A percentile compares a stretch with the other conserved stretches of the same genome.
These are phyloP conservation scores for Oikopleura dioica DNA, from an alignment of 23 tunicate genomes.

Conservation along the genomic window DNA sequence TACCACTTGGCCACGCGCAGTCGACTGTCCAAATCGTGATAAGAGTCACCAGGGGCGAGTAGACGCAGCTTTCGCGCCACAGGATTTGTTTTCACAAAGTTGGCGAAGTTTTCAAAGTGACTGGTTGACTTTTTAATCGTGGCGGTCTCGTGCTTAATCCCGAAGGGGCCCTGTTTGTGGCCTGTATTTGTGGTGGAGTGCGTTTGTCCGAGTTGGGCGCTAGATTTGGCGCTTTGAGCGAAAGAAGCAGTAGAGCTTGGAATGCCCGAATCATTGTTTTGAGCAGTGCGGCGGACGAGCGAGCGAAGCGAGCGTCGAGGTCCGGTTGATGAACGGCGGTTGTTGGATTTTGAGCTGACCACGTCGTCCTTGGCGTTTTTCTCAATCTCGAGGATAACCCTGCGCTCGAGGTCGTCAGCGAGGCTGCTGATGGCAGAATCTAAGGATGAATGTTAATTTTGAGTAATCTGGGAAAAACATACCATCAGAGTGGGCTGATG, in stretches of 20 bases:
- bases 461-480: neutral
- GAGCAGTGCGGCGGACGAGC: neutral
- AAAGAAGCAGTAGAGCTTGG: no score
- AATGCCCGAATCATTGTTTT: neutral
- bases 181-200: no score
- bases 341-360: no score
- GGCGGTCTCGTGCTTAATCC: no score
- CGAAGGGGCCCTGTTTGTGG: no score
- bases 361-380: neutral
- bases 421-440: constrained; percentile 12
- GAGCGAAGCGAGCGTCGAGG: no score
- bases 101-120: neutral
- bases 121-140: neutral
- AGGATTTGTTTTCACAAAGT: neutral
- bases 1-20: neutral
- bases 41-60: neutral
- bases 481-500: constrained; percentile 2
- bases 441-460: no score
- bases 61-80: neutral
- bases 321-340: no score
- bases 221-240: no score
- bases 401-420: constrained; percentile 2
- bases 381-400: constrained; percentile 1
- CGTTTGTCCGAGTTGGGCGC: no score
- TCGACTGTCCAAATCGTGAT: neutral